Evolutionary conservation across 2,797 vertebrate species (phyloP).

Genomic region (Cynodonichthys magdalenae): DNA sequence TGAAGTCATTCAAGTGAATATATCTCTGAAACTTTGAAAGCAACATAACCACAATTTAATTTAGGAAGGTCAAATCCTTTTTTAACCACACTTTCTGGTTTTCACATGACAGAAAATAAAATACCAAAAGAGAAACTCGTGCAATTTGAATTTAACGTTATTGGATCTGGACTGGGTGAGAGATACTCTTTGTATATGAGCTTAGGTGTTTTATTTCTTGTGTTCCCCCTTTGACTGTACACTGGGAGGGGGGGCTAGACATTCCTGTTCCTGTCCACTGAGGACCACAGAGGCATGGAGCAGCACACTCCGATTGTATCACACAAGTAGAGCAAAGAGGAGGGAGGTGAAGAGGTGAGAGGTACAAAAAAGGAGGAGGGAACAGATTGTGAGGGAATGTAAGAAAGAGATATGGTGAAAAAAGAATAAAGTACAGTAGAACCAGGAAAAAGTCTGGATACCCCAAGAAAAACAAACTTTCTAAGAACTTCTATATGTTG

Average conservation of each 20-base stretch:
- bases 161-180: background rate
- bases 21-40: too few species aligned
- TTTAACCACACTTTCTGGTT: background rate
- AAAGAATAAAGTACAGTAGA: too few species aligned
- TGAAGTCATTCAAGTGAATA: too few species aligned
- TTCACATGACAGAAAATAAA: background rate
- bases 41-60: background rate
- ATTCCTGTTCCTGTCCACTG: slow-evolving; percentile 66
- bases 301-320: slow-evolving; percentile 50
- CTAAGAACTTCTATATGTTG: too few species aligned
- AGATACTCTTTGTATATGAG: slow-evolving; percentile 6
- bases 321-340: slow-evolving; percentile 29
- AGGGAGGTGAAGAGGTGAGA: background rate
- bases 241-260: slow-evolving; percentile 43
- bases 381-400: background rate
- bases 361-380: background rate
- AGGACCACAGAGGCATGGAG: slow-evolving; percentile 36
- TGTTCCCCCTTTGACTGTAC: background rate
- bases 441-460: background rate
- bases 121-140: background rate
- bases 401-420: background rate
- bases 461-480: background rate
- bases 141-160: background rate
- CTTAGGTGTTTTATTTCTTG: slow-evolving; percentile 15
- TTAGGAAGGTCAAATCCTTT: background rate